Percentiles rank a stretch among this genome's conserved stretches.
phyloP scores from a whole-genome alignment of 53 echinoderm and acorn worm genomes.

The Holothuria scabra region DNA sequence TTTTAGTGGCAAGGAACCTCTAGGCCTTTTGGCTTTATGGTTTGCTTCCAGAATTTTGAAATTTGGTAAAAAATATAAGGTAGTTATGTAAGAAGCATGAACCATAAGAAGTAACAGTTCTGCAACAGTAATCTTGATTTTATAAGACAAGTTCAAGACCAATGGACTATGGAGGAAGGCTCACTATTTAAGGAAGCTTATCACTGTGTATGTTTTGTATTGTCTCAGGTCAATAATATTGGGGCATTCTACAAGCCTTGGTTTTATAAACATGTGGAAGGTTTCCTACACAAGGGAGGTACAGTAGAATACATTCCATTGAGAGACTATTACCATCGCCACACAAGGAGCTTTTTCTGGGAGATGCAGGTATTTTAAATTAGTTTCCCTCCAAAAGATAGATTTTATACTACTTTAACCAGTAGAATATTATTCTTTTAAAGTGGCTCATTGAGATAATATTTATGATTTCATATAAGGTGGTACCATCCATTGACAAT shows the following conservation, averaged over 20 bases:
- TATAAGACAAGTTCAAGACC: background rate
- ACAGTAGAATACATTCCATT: constrained; percentile 85
- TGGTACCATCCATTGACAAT: no score
- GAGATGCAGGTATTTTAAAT: constrained; percentile 76
- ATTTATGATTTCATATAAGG: no score
- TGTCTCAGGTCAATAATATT: constrained; percentile 73
- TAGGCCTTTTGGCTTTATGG: no score
- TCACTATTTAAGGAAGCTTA: background rate
- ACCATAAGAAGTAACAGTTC: background rate
- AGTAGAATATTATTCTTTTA: no score
- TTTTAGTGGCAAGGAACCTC: no score
- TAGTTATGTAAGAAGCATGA: no score
- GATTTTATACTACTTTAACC: no score
- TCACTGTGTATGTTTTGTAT: background rate
- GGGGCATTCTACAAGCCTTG: constrained; percentile 95
- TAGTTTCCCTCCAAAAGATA: no score
- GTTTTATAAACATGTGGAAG: constrained; percentile 93
- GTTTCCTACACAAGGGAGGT: constrained; percentile 53
- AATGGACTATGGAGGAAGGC: background rate
- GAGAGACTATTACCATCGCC: constrained; percentile 89
- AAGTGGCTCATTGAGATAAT: no score
- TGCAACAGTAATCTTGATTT: background rate
- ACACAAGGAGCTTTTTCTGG: constrained; percentile 93
- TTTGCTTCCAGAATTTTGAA: no score
- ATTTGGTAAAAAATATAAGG: no score